phyloP scores from a whole-genome alignment of 2,113 vertebrate species.

The Triplophysa tibetana region DNA sequence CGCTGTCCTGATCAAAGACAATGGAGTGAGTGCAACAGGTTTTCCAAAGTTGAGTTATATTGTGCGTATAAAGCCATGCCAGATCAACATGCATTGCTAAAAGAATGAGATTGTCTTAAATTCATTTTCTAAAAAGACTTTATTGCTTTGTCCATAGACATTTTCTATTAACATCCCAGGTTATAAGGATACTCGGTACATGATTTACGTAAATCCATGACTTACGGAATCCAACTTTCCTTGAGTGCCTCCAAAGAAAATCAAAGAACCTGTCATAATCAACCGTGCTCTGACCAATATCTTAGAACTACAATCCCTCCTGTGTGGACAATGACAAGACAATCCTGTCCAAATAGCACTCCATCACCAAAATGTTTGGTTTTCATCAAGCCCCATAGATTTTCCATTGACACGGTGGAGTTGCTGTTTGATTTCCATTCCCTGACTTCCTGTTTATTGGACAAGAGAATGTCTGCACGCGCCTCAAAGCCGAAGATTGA shows the following conservation, averaged over 20 bases:
- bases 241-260: conserved; percentile 15
- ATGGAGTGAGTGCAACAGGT: conserved; percentile 7
- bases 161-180: neutral
- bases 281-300: conserved; percentile 11
- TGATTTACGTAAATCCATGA: too few species aligned
- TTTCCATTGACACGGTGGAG: conserved; percentile 20
- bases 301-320: conserved; percentile 2
- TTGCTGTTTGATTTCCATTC: conserved; percentile 40
- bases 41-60: neutral
- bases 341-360: conserved; percentile 39
- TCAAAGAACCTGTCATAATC: conserved; percentile 30
- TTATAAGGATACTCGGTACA: too few species aligned
- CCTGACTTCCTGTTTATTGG: conserved; percentile 2
- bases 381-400: conserved; percentile 43
- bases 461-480: neutral
- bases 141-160: neutral
- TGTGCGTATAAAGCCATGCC: neutral
- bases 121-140: neutral
- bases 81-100: neutral
- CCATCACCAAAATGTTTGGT: conserved; percentile 40
- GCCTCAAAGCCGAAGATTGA: conserved; percentile 17
- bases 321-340: conserved; percentile 39
- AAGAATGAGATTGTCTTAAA: neutral
- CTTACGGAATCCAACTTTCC: neutral
- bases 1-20: conserved; percentile 67